phyloP scores from a whole-genome alignment of 1,140 invertebrate species.

The Linepithema humile region DNA sequence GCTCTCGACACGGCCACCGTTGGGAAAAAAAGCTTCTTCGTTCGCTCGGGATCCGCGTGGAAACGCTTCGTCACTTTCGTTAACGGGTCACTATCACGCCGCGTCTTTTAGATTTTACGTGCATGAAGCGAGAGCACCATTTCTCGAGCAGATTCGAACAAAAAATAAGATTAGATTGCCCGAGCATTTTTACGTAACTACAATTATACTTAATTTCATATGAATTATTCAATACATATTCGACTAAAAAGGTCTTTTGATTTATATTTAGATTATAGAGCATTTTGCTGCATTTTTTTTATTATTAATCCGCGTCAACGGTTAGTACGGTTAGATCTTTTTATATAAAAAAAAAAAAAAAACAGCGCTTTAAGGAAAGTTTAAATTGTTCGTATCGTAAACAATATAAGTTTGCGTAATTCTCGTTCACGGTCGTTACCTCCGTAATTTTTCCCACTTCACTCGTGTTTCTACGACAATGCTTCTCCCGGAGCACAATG shows the following conservation, averaged over 20 bases:
- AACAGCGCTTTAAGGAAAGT: not conserved
- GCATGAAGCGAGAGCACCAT: no score
- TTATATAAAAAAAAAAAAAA: not conserved
- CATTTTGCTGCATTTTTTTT: not conserved
- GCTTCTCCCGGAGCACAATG: not conserved
- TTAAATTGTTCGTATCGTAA: not conserved
- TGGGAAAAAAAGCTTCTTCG: not conserved
- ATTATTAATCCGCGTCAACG: not conserved
- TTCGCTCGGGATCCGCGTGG: not conserved
- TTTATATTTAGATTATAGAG: not conserved
- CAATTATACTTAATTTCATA: not conserved
- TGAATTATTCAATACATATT: not conserved
- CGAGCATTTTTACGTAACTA: not conserved
- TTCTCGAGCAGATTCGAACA: not conserved
- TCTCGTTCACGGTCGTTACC: not conserved
- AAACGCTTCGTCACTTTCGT: constrained; percentile 51
- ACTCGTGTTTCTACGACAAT: not conserved
- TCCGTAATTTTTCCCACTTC: not conserved
- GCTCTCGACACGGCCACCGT: not conserved
- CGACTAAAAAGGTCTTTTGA: not conserved
- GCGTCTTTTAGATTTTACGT: not conserved
- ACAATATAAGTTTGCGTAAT: not conserved
- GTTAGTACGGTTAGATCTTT: not conserved
- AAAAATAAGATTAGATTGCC: not conserved
- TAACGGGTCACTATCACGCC: constrained; percentile 6